phyloP scores from a whole-genome alignment of 2,888 invertebrate genomes.

The Helobdella robusta region DNA sequence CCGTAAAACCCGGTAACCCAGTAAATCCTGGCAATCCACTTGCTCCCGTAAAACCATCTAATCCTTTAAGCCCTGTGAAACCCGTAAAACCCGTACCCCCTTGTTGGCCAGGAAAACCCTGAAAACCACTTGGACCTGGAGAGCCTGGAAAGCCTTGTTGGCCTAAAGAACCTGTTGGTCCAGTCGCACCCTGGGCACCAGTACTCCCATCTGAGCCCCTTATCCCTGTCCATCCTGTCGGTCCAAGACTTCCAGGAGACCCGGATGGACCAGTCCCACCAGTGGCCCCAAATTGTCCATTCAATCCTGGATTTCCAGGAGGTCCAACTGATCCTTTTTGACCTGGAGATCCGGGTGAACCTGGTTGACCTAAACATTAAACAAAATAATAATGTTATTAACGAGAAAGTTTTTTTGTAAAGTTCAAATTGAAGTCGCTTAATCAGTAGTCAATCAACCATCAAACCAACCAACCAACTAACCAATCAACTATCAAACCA shows the following conservation, averaged over 20 bases:
- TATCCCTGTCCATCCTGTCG: background rate
- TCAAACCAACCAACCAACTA: too few relatives aligned
- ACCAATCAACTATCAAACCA: too few relatives aligned
- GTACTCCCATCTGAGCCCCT: conserved; percentile 21
- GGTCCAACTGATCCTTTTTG: conserved; percentile 28
- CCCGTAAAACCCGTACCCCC: conserved; percentile 27
- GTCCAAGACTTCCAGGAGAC: conserved; percentile 20
- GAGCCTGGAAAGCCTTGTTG: conserved; percentile 48
- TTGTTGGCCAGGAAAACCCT: conserved; percentile 13
- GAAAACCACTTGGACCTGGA: conserved; percentile 16
- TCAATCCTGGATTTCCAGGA: conserved; percentile 10
- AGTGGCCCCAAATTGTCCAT: conserved; percentile 41
- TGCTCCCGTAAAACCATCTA: conserved; percentile 25
- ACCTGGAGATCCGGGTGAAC: conserved; percentile 29
- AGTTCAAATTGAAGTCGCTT: conserved; percentile 5
- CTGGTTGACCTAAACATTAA: conserved; percentile 38
- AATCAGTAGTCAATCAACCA: too few relatives aligned
- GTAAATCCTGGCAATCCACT: conserved; percentile 27
- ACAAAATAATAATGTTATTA: too few relatives aligned
- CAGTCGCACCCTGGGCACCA: conserved; percentile 28
- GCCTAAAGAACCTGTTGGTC: conserved; percentile 20
- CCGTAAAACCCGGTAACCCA: conserved; percentile 27
- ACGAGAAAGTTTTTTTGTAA: too few relatives aligned
- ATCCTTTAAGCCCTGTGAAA: conserved; percentile 26
- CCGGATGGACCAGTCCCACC: conserved; percentile 21